phyloP scores from a whole-genome alignment of 2,113 vertebrate genomes.

The Petrocephalus zakoni region DNA sequence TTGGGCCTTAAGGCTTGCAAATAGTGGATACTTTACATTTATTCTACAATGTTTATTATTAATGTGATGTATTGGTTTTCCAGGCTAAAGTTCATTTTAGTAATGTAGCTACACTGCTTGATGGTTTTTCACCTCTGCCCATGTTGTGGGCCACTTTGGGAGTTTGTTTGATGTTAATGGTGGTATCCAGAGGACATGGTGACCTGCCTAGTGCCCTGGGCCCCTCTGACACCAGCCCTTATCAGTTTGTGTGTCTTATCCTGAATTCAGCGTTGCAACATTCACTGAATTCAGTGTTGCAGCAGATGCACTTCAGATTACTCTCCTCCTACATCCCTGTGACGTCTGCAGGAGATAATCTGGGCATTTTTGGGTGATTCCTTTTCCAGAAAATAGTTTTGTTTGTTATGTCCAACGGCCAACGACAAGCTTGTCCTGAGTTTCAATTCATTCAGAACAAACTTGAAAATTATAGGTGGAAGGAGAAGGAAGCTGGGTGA shows the following conservation, averaged over 20 bases:
- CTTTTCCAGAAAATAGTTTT: background rate
- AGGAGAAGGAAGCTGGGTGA: background rate
- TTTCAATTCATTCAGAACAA: background rate
- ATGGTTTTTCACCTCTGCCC: background rate
- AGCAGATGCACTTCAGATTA: background rate
- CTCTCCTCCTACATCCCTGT: background rate
- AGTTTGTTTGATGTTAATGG: conserved; percentile 4
- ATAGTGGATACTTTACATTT: background rate
- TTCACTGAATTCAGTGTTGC: background rate
- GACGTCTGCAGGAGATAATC: background rate
- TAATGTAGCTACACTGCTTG: background rate
- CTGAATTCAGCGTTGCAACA: background rate
- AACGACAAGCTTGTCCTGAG: background rate
- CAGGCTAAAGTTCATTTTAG: background rate
- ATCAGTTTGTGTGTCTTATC: conserved; percentile 6
- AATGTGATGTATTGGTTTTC: background rate
- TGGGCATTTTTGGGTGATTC: background rate
- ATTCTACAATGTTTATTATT: background rate
- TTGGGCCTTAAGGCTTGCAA: background rate
- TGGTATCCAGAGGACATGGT: background rate
- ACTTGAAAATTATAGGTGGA: background rate
- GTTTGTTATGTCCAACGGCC: background rate
- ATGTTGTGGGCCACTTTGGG: background rate
- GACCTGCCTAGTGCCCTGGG: background rate
- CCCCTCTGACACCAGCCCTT: background rate